Evolutionary conservation across 2,113 vertebrate genomes (phyloP).

Genomic region (Otocyon megalotis): DNA sequence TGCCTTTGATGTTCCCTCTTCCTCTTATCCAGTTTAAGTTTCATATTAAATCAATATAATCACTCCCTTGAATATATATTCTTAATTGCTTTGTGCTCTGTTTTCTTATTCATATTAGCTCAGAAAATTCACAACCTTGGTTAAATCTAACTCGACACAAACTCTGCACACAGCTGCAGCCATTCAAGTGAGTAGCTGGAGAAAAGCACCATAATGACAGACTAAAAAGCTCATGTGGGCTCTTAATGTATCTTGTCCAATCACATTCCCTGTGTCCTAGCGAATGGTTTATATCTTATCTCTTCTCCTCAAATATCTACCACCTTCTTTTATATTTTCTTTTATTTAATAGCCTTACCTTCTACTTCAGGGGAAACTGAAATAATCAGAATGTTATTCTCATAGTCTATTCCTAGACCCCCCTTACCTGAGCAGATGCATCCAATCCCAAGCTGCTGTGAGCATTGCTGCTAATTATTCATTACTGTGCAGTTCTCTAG

Average conservation of each 20-base stretch:
- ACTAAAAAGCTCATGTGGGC: neutral
- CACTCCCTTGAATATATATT: neutral
- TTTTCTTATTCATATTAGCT: neutral
- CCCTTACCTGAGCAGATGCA: neutral
- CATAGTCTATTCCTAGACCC: neutral
- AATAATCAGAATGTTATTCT: neutral
- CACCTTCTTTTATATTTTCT: neutral
- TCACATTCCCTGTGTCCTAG: neutral
- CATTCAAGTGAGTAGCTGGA: neutral
- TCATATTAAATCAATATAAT: neutral
- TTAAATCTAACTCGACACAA: neutral
- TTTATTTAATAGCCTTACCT: neutral
- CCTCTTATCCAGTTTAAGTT: neutral
- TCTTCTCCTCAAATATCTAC: neutral
- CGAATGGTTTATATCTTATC: neutral
- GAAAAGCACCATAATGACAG: neutral
- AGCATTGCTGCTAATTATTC: neutral
- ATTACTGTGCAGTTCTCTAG: neutral
- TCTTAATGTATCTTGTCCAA: neutral
- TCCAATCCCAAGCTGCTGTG: neutral
- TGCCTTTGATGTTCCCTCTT: neutral
- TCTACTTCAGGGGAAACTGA: neutral
- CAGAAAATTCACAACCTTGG: neutral
- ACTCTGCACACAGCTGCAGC: neutral
- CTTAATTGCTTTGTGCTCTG: neutral